Evolutionary conservation across 2,888 invertebrate genomes (phyloP), one percentile per base, ranked within the genome.

Genomic region (Psococerastis gibbosa): DNA sequence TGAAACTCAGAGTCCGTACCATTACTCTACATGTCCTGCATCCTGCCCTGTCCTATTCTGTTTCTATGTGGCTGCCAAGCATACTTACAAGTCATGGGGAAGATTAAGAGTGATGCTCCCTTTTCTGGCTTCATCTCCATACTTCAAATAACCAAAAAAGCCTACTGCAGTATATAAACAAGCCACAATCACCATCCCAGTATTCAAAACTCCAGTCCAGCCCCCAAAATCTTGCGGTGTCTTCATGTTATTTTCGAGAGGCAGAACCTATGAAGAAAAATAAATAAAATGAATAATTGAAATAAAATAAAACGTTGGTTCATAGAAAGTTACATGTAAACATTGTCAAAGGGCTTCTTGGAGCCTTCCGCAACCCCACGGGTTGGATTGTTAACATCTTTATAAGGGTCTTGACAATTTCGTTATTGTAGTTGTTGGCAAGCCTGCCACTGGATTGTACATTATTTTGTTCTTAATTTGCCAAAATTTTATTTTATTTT

Each of bases 191-290:
- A 80, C 73, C 84, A 92, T 89, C 20, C 83, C 83, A 0, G 84
- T 81, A 55, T 87, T 89, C 1, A 92, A 65, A 1, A 88, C 87
- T 1, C 92, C 91, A 18, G 72, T 78, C 64, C 72, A 73, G 4
- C 89, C 89, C 9, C 79, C 75, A 62, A 92, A 88, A 55, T 78
- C 81, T 57, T 79, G 72, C 0, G 88, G 88, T 2, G 74, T 75
- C 56, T 75, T 76, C 88, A 92, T 91, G 56, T 84, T 83, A 60
- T 89, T 91, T 62, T 91, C 89, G 50, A 92, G 64, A 0, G 92
- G 92, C 43, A 92, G 65, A 42, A 91, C 67, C 83, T 84, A 56
- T n/a, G 62, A 32, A 41, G 47, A 42, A 22, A 27, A 16, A 35
- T 16, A 41, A 31, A 20, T 15, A 38, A 22, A 34, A 33, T 27